Evolutionary conservation across 2,113 vertebrate genomes (phyloP), one percentile per base, ranked within the genome.

Genomic region (Clarias macrocephalus): DNA sequence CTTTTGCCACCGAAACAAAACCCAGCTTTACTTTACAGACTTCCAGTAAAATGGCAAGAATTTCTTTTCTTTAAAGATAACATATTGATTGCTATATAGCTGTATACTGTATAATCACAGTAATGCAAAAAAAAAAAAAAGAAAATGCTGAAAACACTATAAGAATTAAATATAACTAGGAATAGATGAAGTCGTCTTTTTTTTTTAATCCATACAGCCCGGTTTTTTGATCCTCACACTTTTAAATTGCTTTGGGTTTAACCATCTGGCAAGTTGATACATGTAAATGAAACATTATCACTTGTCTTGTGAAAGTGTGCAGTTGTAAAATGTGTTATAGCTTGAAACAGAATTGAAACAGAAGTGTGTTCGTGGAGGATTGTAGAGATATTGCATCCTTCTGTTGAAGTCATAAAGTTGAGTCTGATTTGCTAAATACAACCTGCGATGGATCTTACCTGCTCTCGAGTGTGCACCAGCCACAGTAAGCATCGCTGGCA

Each of bases 391-490:
- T 19, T 37, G 33, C 11, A 37, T 42, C 33, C 18, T 21, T 73
- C 25, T n/a, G 23, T 7, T n/a, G 5, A 52, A 2, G 48, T 57
- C 52, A 10, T 15, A 23, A 48, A 72, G 1, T 52, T 48, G 11
- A 48, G 42, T 3, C 25, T 11, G 3, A 23, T 80, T 6, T 59
- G 56, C 7, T 52, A 19, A 33, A 59, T 7, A 23, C 30, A 6
- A 5, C 8, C 25, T 3, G 54, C 28, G 7, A 16, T 6, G 21
- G 59, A n/a, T 79, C 91, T 91, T 93, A 99, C 98, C 97, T 96
- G 56, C 96, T 97, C 93, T 98, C 97, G 94, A 99, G 95, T 0
- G 97, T 95, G 21, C 98, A 99, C 98, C 98, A 99, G 72, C 98
- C 98, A 0, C 98, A 99, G 93, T 99, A 96, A 80, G 97, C 96